Evolutionary conservation across 2,797 vertebrate genomes (phyloP), one percentile per base, ranked within the genome.

Genomic region (Borostomias antarcticus): DNA sequence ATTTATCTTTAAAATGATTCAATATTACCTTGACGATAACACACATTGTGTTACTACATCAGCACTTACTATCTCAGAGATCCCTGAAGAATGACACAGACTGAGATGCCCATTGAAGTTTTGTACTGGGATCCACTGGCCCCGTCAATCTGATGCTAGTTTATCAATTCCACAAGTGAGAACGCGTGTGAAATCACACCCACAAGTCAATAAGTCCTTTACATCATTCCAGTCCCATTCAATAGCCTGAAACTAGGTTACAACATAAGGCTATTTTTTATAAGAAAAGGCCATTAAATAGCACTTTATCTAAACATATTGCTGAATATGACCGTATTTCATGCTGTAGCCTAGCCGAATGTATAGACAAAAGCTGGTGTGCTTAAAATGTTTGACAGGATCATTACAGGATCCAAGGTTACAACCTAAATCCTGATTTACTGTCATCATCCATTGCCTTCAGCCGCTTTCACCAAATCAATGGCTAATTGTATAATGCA

Each of bases 191-290:
- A 67, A 69, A 59, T 17, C 37, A 57, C 62, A 64, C 21, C 43
- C 35, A 75, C 23, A 66, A 50, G 47, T 91, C 87, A 79, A 91
- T 92, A 84, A 70, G 66, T 83, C 75, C 64, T 58, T n/a, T n/a
- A n/a, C n/a, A n/a, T n/a, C n/a, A n/a, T n/a, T n/a, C n/a, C 58
- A 64, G 72, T 45, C 40, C 25, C 65, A 59, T 48, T 40, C 29
- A 52, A 48, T 25, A 43, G 53, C 45, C 35, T 3, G 35, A 11
- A 28, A 54, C 35, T 21, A 48, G 13, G 40, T 59, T 9, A 37
- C 9, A 52, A 53, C 45, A 48, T 15, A 54, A 30, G n/a, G 17
- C 13, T 58, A 25, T 33, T 58, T 62, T 11, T n/a, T n/a, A n/a
- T n/a, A n/a, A n/a, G n/a, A n/a, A n/a, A n/a, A n/a, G n/a, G n/a